Evolutionary conservation across 2,888 invertebrate genomes (phyloP).

Genomic region (Microctonus brassicae): DNA sequence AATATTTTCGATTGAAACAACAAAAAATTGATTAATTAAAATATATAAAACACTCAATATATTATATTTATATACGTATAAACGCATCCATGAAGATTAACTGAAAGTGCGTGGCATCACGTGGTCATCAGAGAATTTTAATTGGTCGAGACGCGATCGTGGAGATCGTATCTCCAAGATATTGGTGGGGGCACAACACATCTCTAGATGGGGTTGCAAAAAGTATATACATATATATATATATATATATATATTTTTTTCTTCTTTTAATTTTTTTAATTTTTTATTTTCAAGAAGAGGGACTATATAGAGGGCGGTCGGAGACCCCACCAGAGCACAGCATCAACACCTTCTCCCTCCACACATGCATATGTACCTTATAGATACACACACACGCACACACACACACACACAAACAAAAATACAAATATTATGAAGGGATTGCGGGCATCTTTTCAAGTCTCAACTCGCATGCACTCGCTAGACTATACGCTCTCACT

Average conservation of each 20-base stretch:
- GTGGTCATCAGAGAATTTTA: constrained; percentile 66
- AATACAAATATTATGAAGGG: neutral
- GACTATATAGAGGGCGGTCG: constrained; percentile 42
- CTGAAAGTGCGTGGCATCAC: constrained; percentile 50
- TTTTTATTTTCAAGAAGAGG: constrained; percentile 26
- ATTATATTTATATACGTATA: neutral
- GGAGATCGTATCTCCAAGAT: constrained; percentile 30
- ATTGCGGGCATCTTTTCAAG: neutral
- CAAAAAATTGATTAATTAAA: neutral
- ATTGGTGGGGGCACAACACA: constrained; percentile 41
- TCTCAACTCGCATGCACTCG: no score
- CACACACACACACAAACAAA: no score
- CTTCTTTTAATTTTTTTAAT: neutral
- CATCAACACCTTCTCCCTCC: constrained; percentile 30
- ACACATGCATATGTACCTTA: neutral
- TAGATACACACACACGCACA: no score
- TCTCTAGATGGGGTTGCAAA: constrained; percentile 43
- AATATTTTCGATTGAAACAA: no score
- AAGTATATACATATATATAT: neutral
- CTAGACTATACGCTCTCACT: no score
- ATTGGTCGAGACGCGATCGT: constrained; percentile 61
- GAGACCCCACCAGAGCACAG: constrained; percentile 37
- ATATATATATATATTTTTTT: no score
- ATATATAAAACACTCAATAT: neutral
- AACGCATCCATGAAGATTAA: neutral